phyloP scores from a whole-genome alignment of 1,140 invertebrate species.

The Agrilus planipennis region DNA sequence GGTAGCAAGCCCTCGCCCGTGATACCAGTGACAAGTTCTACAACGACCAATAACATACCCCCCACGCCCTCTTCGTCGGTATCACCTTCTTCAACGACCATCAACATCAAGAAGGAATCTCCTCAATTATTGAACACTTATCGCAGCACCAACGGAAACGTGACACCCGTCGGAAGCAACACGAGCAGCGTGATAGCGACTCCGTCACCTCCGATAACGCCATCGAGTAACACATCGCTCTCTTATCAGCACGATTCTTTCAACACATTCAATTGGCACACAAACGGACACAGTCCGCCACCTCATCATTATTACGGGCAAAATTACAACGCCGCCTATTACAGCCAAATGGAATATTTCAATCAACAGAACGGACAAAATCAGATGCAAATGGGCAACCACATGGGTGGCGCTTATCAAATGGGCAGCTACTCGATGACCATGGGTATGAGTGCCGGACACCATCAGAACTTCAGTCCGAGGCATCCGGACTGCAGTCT shows the following conservation, averaged over 20 bases:
- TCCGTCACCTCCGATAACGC: conserved; percentile 47
- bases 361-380: conserved; percentile 32
- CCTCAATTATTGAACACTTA: conserved; percentile 15
- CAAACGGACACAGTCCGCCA: conserved; percentile 33
- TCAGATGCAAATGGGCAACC: conserved; percentile 21
- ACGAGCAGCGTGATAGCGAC: conserved; percentile 51
- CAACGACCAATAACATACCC: conserved; percentile 31
- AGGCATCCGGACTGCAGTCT: conserved; percentile 21
- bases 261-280: conserved; percentile 44
- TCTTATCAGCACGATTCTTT: conserved; percentile 42
- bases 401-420: conserved; percentile 19
- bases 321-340: conserved; percentile 41
- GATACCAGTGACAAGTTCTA: conserved; percentile 24
- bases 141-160: conserved; percentile 34
- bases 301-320: conserved; percentile 45
- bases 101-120: conserved; percentile 22
- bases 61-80: conserved; percentile 15
- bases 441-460: conserved; percentile 13
- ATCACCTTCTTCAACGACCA: conserved; percentile 22
- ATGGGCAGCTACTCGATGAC: conserved; percentile 15
- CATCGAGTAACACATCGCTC: conserved; percentile 39
- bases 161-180: conserved; percentile 50
- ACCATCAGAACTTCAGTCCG: conserved; percentile 21
- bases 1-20: conserved; percentile 17
- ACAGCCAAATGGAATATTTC: conserved; percentile 52